Evolutionary conservation across 2,113 vertebrate genomes (phyloP).

Genomic region (Atrichornis clamosus): DNA sequence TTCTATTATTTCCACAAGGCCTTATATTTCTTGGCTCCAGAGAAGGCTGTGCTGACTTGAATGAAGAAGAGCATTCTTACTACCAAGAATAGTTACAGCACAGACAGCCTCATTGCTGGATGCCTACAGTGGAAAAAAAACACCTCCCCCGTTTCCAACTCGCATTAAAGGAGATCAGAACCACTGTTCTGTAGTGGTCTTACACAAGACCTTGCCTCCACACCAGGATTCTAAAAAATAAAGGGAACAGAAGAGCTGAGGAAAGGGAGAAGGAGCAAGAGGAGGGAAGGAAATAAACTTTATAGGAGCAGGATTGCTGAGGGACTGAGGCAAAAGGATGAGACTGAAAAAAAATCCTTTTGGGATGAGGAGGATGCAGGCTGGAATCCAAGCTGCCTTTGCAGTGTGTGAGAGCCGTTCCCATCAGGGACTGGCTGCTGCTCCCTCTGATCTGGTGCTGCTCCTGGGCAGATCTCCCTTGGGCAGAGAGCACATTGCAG

Average conservation of each 20-base stretch:
- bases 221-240: not conserved
- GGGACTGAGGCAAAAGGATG: not conserved
- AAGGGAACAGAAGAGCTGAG: not conserved
- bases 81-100: not conserved
- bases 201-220: not conserved
- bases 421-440: not conserved
- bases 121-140: not conserved
- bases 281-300: not conserved
- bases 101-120: not conserved
- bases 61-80: conserved; percentile 36
- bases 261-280: not conserved
- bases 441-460: not conserved
- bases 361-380: not conserved
- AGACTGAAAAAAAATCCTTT: not conserved
- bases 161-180: not conserved
- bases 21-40: conserved; percentile 57
- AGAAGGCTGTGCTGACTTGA: conserved; percentile 48
- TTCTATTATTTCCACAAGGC: conserved; percentile 63
- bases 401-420: not conserved
- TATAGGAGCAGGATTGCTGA: not conserved
- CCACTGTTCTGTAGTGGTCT: not conserved
- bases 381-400: not conserved
- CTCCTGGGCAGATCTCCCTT: not conserved
- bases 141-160: not conserved
- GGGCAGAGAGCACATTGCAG: not conserved